Evolutionary conservation across 2,113 vertebrate species (phyloP), one percentile per base, ranked within the genome.

Genomic region (Rana temporaria): DNA sequence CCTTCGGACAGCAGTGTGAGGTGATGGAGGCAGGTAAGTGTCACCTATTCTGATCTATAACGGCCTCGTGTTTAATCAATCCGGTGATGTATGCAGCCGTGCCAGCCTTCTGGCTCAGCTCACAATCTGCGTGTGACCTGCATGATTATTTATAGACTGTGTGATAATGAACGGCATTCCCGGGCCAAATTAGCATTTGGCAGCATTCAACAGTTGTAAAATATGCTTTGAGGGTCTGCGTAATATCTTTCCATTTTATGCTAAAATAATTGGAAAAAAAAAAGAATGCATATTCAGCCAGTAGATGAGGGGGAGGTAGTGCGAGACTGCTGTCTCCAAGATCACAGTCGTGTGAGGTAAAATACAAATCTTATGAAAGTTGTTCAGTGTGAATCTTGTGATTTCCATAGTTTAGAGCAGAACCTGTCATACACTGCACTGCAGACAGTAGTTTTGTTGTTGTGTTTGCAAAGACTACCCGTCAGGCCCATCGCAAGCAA

Each of bases 1-100:
- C 94, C 9, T 94, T 95, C 0, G 92, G 94, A 1, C 92, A 93
- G 86, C 92, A 95, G 82, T 93, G 94, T 71, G 92, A 94, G 81
- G 90, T 95, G 0, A 92, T 95, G 92, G 92, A 94, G 81, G 93
- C 94, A 93, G 93, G 93, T 95, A 92, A 89, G 92, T 17, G 60
- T 5, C 3, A 68, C 20, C 34, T 64, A 52, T 63, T 64, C 4
- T 0, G n/a, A 76, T 4, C 0, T 22, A 60, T 19, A 38, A 3
- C 15, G 42, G 42, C 9, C 42, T 48, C 18, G 32, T 32, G n/a
- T 17, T 53, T 26, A 22, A 57, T 38, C n/a, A 34, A 38, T 38
- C 6, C 30, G 8, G 16, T 19, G 26, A n/a, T 22, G 14, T 60
- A 34, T 59, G 15, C 18, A 19, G 11, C 42, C 18, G 38, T 22